phyloP scores from a whole-genome alignment of 1,140 invertebrate species.

The Drosophila tropicalis region DNA sequence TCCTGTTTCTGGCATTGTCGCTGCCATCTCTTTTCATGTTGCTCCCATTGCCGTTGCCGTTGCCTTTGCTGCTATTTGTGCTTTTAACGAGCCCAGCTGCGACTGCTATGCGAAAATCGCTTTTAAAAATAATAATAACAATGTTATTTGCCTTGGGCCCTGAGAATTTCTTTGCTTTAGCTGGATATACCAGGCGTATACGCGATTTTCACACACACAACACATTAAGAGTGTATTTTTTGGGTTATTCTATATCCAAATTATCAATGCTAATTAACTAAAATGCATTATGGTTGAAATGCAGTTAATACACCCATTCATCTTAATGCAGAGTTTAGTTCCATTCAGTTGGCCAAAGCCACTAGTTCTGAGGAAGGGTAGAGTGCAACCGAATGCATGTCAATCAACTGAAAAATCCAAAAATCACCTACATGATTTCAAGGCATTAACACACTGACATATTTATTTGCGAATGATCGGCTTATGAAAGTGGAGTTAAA shows the following conservation, averaged over 20 bases:
- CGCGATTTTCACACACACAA: slow-evolving; percentile 17
- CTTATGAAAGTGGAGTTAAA: no score
- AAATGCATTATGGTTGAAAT: neutral
- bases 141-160: slow-evolving; percentile 28
- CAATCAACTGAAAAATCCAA: no score
- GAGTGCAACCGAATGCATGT: no score
- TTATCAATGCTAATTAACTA: neutral
- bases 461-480: no score
- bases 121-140: slow-evolving; percentile 79
- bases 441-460: no score
- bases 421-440: no score
- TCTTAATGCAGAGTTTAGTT: no score
- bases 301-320: no score
- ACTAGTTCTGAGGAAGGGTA: no score
- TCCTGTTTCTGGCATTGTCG: slow-evolving; percentile 13
- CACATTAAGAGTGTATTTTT: neutral
- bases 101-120: slow-evolving; percentile 66
- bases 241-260: neutral
- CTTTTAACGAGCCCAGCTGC: slow-evolving; percentile 79
- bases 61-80: slow-evolving; percentile 51
- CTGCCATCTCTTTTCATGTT: neutral
- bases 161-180: neutral
- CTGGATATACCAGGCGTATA: neutral
- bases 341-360: no score
- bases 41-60: neutral